Conservation (phyloP, 2,113 vertebrate genomes). For the Myotis brandtii region DNA sequence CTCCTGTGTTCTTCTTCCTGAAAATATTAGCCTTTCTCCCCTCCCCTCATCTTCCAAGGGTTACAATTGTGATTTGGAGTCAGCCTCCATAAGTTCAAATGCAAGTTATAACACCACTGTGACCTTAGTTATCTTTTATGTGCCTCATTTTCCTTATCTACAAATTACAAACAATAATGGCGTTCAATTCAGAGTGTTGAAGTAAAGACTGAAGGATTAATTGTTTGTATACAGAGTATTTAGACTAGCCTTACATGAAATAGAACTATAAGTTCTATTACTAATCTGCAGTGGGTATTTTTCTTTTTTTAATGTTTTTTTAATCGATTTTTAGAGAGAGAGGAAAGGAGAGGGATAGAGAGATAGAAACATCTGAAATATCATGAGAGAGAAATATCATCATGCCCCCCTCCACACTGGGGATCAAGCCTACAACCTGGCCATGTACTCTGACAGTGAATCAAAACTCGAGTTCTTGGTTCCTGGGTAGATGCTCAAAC, state of each 20-base stretch:
- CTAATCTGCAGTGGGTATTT: not conserved
- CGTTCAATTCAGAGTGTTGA: not conserved
- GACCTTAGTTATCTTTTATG: not conserved
- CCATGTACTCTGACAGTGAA: too few species aligned
- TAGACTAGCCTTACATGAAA: not conserved
- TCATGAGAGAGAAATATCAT: too few species aligned
- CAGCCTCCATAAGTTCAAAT: not conserved
- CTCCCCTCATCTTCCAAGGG: not conserved
- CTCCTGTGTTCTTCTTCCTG: not conserved
- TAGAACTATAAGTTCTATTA: not conserved
- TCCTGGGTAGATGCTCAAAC: too few species aligned
- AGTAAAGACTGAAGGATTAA: not conserved
- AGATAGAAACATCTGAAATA: too few species aligned
- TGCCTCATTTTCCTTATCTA: not conserved
- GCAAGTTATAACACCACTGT: not conserved
- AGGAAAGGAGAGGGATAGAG: too few species aligned
- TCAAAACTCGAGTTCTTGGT: too few species aligned
- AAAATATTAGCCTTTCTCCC: not conserved
- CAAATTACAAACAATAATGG: not conserved
- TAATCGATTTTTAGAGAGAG: too few species aligned
- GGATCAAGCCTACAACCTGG: too few species aligned
- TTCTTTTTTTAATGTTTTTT: not conserved
- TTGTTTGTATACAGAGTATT: not conserved
- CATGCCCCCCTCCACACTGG: too few species aligned
- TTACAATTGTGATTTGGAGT: not conserved